Conservation (phyloP, 2,888 invertebrate genomes). For the Heliconius erato region DNA sequence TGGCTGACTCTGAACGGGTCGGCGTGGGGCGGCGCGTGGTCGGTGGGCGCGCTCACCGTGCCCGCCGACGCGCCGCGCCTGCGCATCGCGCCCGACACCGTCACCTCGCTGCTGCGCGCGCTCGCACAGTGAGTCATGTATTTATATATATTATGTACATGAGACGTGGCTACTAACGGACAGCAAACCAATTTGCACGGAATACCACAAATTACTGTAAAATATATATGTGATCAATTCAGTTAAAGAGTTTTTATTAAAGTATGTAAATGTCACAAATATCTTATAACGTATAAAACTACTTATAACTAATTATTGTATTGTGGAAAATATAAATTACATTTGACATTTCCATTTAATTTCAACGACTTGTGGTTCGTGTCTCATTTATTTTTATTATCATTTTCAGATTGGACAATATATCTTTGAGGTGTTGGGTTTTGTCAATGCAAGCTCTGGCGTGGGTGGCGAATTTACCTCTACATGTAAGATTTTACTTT, state of each 20-base stretch:
- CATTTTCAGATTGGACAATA: conserved; percentile 70
- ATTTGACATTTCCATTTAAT: not conserved
- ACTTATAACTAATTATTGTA: no score
- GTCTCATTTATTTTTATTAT: not conserved
- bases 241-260: no score
- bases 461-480: conserved; percentile 87
- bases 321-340: not conserved
- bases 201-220: no score
- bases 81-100: conserved; percentile 79
- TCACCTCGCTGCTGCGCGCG: conserved; percentile 71
- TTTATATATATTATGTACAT: no score
- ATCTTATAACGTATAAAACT: no score
- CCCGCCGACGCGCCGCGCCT: conserved; percentile 81
- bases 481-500: conserved; percentile 64
- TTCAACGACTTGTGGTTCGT: not conserved
- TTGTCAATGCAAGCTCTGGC: conserved; percentile 91
- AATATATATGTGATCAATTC: no score
- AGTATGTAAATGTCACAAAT: no score
- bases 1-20: conserved; percentile 94
- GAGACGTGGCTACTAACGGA: no score
- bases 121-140: conserved; percentile 68
- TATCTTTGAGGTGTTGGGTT: conserved; percentile 90
- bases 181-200: no score
- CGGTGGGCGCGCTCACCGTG: conserved; percentile 70
- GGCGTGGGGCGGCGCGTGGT: conserved; percentile 76